Percentiles rank a stretch among this genome's conserved stretches.
Evolutionary conservation across 2,888 invertebrate species (phyloP).

Genomic region (Scaptomyza caliginosa): DNA sequence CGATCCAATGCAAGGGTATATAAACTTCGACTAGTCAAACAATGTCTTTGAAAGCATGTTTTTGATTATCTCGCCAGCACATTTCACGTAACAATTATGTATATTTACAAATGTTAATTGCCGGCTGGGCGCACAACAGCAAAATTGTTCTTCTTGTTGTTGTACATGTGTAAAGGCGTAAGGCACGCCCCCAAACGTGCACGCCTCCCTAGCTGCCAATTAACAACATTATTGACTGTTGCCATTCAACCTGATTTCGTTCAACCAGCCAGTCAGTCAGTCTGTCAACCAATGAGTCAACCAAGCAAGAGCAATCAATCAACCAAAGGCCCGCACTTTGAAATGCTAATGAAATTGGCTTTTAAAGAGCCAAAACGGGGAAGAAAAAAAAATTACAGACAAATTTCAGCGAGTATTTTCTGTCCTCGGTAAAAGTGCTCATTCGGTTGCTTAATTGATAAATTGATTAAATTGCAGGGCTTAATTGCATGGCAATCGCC

Average conservation of each 20-base stretch:
- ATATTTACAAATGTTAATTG: constrained; percentile 79
- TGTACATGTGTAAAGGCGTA: constrained; percentile 15
- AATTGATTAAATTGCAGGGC: constrained; percentile 77
- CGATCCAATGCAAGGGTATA: not conserved
- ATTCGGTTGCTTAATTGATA: constrained; percentile 66
- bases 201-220: constrained; percentile 50
- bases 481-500: constrained; percentile 63
- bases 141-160: constrained; percentile 50
- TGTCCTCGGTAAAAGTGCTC: constrained; percentile 21
- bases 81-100: constrained; percentile 69
- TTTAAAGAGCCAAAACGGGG: constrained; percentile 47
- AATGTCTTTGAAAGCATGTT: not conserved
- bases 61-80: constrained; percentile 14
- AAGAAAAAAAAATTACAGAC: constrained; percentile 9
- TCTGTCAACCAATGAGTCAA: not conserved
- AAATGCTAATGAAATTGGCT: constrained; percentile 79
- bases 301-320: constrained; percentile 13
- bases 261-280: not conserved
- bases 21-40: not conserved
- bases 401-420: constrained; percentile 5
- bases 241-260: not conserved
- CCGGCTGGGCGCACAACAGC: constrained; percentile 47
- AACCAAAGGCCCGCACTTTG: constrained; percentile 59
- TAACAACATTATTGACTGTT: constrained; percentile 74
- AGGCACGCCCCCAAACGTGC: constrained; percentile 19